A percentile compares a stretch with the other conserved stretches of the same genome.
These are phyloP conservation scores for Xylota sylvarum DNA, from an alignment of 2,888 invertebrate species.

Conservation along the genomic window DNA sequence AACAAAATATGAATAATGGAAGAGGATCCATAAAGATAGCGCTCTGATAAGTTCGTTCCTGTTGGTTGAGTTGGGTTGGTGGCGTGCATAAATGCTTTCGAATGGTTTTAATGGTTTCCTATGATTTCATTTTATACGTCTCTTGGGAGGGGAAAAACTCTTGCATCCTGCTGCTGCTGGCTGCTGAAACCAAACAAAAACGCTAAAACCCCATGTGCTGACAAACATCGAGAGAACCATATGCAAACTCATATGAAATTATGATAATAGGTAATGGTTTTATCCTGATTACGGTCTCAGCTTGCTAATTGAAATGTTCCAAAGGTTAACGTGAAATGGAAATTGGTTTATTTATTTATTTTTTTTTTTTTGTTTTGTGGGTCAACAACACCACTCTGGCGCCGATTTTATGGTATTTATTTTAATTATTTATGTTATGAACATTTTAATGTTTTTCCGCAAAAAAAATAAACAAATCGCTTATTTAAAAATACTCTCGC, in stretches of 20 bases:
- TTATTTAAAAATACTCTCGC: not conserved
- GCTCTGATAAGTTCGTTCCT: constrained; percentile 34
- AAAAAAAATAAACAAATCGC: not conserved
- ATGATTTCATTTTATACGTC: constrained; percentile 57
- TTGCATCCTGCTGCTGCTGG: not conserved
- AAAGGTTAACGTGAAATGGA: constrained; percentile 21
- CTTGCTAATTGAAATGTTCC: constrained; percentile 52
- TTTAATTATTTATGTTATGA: not conserved
- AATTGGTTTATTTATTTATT: not conserved
- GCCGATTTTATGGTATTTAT: not conserved
- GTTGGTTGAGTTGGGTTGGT: constrained; percentile 1
- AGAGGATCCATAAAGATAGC: constrained; percentile 52
- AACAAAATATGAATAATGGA: constrained; percentile 50
- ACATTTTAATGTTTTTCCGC: not conserved
- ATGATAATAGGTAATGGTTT: constrained; percentile 43
- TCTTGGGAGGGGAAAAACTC: constrained; percentile 31
- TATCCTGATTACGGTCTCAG: constrained; percentile 25
- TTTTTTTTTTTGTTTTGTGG: not conserved
- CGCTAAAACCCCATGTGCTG: too few relatives aligned
- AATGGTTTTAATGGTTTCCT: constrained; percentile 68
- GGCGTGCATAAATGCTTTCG: constrained; percentile 42
- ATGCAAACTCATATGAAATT: constrained; percentile 55
- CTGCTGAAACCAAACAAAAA: constrained; percentile 1
- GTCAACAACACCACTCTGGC: not conserved
- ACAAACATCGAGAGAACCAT: constrained; percentile 20